Evolutionary conservation across 2,113 vertebrate species (phyloP).

Genomic region (Pithys albifrons): DNA sequence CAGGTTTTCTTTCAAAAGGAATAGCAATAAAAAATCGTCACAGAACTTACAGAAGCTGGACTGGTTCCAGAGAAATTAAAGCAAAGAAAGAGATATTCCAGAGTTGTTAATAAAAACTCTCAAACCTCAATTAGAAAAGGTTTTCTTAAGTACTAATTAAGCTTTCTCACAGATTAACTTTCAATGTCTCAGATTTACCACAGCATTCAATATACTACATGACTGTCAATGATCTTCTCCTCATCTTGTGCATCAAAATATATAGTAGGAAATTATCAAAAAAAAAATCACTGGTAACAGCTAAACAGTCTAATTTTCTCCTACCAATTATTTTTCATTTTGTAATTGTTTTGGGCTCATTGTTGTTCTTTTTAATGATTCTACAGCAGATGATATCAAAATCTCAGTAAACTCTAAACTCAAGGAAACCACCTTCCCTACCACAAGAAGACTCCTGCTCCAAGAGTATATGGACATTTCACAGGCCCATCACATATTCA

Average conservation of each 20-base stretch:
- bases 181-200: neutral
- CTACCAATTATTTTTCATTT: neutral
- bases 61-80: neutral
- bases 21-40: neutral
- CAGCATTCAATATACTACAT: neutral
- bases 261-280: neutral
- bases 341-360: rapidly evolving
- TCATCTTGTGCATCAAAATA: neutral
- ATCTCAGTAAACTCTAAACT: neutral
- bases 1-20: neutral
- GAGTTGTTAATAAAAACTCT: neutral
- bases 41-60: neutral
- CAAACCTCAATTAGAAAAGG: neutral
- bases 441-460: neutral
- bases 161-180: neutral
- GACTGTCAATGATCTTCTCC: neutral
- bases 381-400: neutral
- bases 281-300: neutral
- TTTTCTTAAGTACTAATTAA: neutral
- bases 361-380: neutral
- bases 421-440: neutral
- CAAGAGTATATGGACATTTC: neutral
- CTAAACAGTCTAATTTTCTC: neutral
- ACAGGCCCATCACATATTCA: neutral
- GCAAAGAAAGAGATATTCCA: neutral